Conservation (phyloP, 2,113 vertebrate species). For the Actenoides hombroni region DNA sequence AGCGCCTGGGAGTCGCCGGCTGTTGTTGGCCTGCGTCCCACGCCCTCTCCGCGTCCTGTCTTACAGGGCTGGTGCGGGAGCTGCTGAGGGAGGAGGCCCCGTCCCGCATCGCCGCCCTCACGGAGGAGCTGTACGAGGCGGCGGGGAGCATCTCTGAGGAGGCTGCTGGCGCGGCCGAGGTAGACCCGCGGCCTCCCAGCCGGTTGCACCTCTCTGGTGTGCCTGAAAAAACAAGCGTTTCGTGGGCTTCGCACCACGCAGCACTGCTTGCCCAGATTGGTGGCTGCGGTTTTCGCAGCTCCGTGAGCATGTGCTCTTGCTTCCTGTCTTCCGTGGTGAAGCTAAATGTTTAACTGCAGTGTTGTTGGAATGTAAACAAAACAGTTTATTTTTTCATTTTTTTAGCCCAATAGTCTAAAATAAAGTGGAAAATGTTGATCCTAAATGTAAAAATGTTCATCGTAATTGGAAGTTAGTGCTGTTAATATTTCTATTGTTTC, state of each 20-base stretch:
- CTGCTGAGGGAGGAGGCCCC: conserved; percentile 66
- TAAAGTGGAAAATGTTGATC: not conserved
- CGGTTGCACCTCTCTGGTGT: accelerated
- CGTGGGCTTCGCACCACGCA: accelerated
- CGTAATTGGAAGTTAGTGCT: not conserved
- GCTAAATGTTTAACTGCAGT: accelerated
- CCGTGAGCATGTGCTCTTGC: not conserved
- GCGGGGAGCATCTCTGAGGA: conserved; percentile 51
- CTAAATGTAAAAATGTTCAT: too few relatives aligned
- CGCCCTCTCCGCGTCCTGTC: not conserved
- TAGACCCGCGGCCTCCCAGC: not conserved
- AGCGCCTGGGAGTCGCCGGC: accelerated
- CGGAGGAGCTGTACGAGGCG: conserved; percentile 79
- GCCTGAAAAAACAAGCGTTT: accelerated
- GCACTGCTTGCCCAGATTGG: not conserved
- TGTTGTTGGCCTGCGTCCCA: accelerated
- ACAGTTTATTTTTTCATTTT: accelerated
- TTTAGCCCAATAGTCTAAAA: not conserved
- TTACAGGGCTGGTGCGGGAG: conserved; percentile 74
- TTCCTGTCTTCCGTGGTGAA: accelerated
- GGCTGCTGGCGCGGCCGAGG: conserved; percentile 18
- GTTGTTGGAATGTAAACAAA: accelerated
- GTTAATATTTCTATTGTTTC: not conserved
- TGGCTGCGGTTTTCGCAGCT: not conserved
- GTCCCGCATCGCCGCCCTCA: conserved; percentile 61